Percentiles rank a stretch among this genome's conserved stretches.
Evolutionary conservation across 1,140 invertebrate species (phyloP).

Genomic region (Drosophila leontia): DNA sequence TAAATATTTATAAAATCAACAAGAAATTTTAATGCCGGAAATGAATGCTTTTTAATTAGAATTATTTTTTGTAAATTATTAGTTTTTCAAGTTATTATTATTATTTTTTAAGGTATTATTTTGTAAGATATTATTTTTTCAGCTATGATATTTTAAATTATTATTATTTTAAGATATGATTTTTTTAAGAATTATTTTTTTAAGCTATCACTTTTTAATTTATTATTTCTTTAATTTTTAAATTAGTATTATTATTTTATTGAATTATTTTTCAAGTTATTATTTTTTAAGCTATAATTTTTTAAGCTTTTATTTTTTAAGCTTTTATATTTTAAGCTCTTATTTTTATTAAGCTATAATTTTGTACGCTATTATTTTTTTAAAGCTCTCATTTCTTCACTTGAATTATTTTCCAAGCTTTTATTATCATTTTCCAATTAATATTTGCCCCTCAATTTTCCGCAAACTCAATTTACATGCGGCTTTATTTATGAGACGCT

Average conservation of each 20-base stretch:
- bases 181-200: slow-evolving; percentile 3
- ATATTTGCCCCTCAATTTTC: slow-evolving; percentile 13
- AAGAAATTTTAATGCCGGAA: slow-evolving; percentile 10
- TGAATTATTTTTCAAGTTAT: too few species aligned
- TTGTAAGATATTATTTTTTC: too few species aligned
- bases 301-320: slow-evolving; percentile 8
- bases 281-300: neutral
- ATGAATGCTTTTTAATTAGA: neutral
- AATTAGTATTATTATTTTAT: too few species aligned
- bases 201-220: slow-evolving; percentile 16
- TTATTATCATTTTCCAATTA: slow-evolving; percentile 47
- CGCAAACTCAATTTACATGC: slow-evolving; percentile 43
- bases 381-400: slow-evolving; percentile 13
- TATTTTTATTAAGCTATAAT: too few species aligned
- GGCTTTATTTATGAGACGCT: neutral
- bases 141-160: too few species aligned
- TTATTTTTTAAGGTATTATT: too few species aligned
- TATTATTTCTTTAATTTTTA: too few species aligned
- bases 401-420: slow-evolving; percentile 29
- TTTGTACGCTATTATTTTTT: too few species aligned
- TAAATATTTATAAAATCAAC: slow-evolving; percentile 10
- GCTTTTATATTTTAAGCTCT: too few species aligned
- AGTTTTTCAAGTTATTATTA: too few species aligned
- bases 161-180: neutral
- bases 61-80: too few species aligned